A percentile compares a stretch with the other conserved stretches of the same genome.
phyloP scores from a whole-genome alignment of 2,113 vertebrate species.

The Pseudorectes ferrugineus region DNA sequence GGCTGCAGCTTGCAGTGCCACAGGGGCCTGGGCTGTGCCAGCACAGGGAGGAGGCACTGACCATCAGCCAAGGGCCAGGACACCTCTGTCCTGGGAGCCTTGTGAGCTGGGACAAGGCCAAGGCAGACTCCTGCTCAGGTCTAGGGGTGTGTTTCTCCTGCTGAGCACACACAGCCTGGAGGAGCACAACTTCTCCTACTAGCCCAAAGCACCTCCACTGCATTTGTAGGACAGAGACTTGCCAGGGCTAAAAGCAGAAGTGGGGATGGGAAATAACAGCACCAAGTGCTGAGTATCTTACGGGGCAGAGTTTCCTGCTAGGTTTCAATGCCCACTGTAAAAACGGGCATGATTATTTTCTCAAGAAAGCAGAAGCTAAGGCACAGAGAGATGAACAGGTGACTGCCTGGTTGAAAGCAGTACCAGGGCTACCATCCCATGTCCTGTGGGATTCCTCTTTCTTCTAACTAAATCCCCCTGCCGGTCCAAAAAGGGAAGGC shows the following conservation, averaged over 20 bases:
- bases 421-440: neutral
- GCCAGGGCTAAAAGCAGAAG: neutral
- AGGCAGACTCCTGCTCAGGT: neutral
- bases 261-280: neutral
- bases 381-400: neutral
- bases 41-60: rapidly evolving
- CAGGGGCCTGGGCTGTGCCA: rapidly evolving
- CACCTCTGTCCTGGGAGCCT: neutral
- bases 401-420: neutral
- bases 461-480: neutral
- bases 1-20: rapidly evolving
- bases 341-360: neutral
- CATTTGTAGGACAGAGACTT: neutral
- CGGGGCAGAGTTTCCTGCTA: neutral
- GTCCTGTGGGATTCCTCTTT: neutral
- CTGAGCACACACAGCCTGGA: neutral
- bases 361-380: neutral
- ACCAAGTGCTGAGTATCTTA: neutral
- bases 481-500: neutral
- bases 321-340: neutral
- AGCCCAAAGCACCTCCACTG: neutral
- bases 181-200: neutral
- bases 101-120: neutral
- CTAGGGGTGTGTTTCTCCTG: rapidly evolving
- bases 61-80: neutral